Evolutionary conservation across 2,797 vertebrate genomes (phyloP).

Genomic region (Cynodonichthys magdalenae): DNA sequence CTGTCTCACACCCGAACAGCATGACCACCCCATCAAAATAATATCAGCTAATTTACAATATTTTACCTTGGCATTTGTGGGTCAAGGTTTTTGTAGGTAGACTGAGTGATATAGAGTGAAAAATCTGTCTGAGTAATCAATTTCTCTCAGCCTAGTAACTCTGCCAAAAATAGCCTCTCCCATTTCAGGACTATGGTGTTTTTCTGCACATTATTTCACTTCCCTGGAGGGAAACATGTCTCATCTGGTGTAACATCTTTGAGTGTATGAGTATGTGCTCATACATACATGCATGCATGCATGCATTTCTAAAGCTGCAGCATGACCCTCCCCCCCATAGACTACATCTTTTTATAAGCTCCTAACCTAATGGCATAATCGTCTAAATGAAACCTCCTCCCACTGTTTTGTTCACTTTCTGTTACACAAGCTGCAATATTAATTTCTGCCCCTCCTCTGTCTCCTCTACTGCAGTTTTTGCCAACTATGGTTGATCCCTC

Average conservation of each 20-base stretch:
- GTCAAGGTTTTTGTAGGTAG: slow-evolving; percentile 30
- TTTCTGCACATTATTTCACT: slow-evolving; percentile 66
- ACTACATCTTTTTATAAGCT: slow-evolving; percentile 59
- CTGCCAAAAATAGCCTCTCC: slow-evolving; percentile 68
- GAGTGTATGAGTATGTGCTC: slow-evolving; percentile 68
- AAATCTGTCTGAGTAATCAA: slow-evolving; percentile 60
- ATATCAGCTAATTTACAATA: neutral
- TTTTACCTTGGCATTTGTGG: neutral
- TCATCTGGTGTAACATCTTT: slow-evolving; percentile 68
- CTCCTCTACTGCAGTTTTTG: slow-evolving; percentile 50
- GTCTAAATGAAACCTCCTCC: slow-evolving; percentile 56
- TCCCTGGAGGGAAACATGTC: slow-evolving; percentile 64
- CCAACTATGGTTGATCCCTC: slow-evolving; percentile 85
- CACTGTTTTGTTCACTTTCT: slow-evolving; percentile 32
- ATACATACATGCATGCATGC: slow-evolving; percentile 73
- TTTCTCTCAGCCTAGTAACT: slow-evolving; percentile 73
- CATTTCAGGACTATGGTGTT: slow-evolving; percentile 52
- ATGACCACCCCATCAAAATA: slow-evolving; percentile 12
- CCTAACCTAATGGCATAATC: slow-evolving; percentile 58
- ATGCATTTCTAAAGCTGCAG: slow-evolving; percentile 50
- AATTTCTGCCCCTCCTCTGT: neutral
- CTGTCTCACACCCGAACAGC: too few relatives aligned
- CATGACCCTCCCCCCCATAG: slow-evolving; percentile 60
- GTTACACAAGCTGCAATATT: slow-evolving; percentile 27
- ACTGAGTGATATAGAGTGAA: slow-evolving; percentile 60